Base-by-base conservation (phyloP, 2,888 invertebrate species). In the Elysia crispata region DNA sequence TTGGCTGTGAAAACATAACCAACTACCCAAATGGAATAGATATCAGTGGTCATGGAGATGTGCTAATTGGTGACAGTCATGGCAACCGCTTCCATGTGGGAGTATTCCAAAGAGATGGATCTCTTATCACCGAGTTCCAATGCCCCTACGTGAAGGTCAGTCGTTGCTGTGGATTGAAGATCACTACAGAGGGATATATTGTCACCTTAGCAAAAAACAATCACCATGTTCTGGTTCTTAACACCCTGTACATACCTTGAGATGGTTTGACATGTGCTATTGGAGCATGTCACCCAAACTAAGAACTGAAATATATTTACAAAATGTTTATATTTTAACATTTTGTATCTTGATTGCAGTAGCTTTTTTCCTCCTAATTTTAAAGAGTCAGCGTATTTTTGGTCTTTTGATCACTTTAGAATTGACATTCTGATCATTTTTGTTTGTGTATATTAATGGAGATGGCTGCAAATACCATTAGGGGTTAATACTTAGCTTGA, bases 11-110 rank as follows among this genome's bases (percentile, higher is more conserved):
- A 93, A 97, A 95, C 92, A 95, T 98, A 87, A 98, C 98, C 89
- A 97, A 97, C 93, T 98, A 97, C 93, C 98, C 98, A 8, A 98
- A 98, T 92, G 98, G 98, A 86, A 98, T 98, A 90, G 98, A 98
- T 93, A 97, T 98, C 91, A 97, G 97, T 76, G 98, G 98, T 93
- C 97, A 97, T 75, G 98, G 98, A 66, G 98, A 98, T 93, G 97
- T 98, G 82, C 94, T 98, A 85, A 97, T 98, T 88, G 98, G 98
- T 23, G 98, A 98, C 93, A 98, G 97, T 76, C 98, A 98, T 93
- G 98, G 98, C 70, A 98, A 98, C 94, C 95, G 98, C 89, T 98
- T 98, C 92, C 98, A 98, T 92, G 97, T 98, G 78, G 97, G 98
- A 81, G 98, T 98, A 80, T 98, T 97, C 93, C 96, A 96, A 78